These are phyloP conservation scores for Esox lucius DNA, from an alignment of 2,797 vertebrate genomes.

Conservation along the genomic window DNA sequence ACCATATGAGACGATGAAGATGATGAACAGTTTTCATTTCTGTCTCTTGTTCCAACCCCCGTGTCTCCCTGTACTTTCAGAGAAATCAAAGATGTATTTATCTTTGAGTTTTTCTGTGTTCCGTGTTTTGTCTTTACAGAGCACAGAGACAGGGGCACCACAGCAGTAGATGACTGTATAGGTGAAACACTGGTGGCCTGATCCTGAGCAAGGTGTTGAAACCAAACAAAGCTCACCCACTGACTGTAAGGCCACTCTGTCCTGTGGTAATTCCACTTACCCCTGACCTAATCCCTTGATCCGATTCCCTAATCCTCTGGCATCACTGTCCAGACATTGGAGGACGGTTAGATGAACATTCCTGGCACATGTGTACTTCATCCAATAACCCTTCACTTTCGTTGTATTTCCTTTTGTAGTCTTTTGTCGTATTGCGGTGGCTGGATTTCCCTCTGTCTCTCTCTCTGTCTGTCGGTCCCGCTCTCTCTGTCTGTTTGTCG, in stretches of 20 bases:
- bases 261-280: slow-evolving; percentile 31
- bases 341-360: no score
- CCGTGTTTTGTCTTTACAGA: no score
- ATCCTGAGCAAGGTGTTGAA: slow-evolving; percentile 20
- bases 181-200: not conserved
- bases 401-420: no score
- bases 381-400: no score
- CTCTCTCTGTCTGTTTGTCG: slow-evolving; percentile 12
- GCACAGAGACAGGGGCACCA: no score
- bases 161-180: not conserved
- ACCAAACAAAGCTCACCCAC: slow-evolving; percentile 14
- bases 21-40: slow-evolving; percentile 45
- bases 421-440: no score
- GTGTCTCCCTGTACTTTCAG: slow-evolving; percentile 7
- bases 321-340: slow-evolving; percentile 11
- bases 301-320: slow-evolving; percentile 26
- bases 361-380: no score
- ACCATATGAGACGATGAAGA: not conserved
- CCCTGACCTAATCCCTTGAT: slow-evolving; percentile 5
- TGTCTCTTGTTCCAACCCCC: slow-evolving; percentile 15
- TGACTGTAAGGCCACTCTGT: slow-evolving; percentile 27
- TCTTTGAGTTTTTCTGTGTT: no score
- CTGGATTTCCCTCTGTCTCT: not conserved
- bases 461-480: slow-evolving; percentile 17
- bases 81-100: no score